Base-by-base conservation (phyloP, 2,113 vertebrate species). In the Psittacus erithacus region DNA sequence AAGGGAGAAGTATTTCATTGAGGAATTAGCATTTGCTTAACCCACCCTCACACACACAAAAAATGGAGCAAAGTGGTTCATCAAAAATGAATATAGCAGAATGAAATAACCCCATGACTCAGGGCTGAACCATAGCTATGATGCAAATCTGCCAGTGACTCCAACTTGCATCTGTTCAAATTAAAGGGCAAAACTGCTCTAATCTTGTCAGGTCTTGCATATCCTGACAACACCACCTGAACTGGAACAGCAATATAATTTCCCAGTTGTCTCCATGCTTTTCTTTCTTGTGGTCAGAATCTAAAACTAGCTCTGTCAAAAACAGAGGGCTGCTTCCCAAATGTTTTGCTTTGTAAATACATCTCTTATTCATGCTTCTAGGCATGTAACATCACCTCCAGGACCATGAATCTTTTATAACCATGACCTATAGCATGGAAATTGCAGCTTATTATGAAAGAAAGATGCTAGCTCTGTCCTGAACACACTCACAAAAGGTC, bases 211-310 rank as follows among this genome's bases (percentile, higher is more conserved):
- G 70, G 88, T 96, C 94, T 94, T 95, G 92, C 27, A 94, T 90
- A 88, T 82, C 91, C 93, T 82, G 82, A 90, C 70, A 91, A 3
- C 80, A 94, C 63, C 80, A 92, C 80, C 93, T 91, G 77, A 96
- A 95, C 95, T 94, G 77, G 88, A 96, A 94, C 19, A 62, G 88
- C 93, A 95, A 92, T 88, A 65, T 91, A 65, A 90, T 93, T 96
- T 93, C 89, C 86, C 70, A 93, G 29, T 88, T 76, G 65, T 90
- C 69, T 93, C 92, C 77, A 73, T 33, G 38, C 41, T 71, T 90
- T 33, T 20, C 92, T 96, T 97, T 97, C 65, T 96, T 96, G 96
- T 94, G 95, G 96, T 94, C 90, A 97, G 69, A 82, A 71, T 62
- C 38, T 68, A 86, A 88, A 77, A 83, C 90, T 20, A 74, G 52